Conservation (phyloP, 2,888 invertebrate genomes). For the Hydroisotoma schaefferi region DNA sequence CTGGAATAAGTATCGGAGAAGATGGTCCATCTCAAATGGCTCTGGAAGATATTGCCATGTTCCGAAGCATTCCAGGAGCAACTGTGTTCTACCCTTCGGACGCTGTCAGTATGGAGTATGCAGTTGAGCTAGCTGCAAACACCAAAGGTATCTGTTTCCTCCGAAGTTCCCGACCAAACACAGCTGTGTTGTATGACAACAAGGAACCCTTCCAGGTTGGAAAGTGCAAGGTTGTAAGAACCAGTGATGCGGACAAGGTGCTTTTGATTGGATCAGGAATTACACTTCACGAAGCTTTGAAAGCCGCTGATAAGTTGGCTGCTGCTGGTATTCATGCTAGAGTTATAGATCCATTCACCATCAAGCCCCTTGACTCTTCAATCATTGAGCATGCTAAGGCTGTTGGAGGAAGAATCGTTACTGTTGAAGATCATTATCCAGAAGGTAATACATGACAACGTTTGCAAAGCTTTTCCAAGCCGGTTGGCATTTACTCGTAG, state of each 20-base stretch:
- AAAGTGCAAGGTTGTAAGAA: slow-evolving; percentile 72
- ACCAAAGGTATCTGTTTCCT: slow-evolving; percentile 93
- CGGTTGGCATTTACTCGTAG: too few species aligned
- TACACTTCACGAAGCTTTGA: slow-evolving; percentile 84
- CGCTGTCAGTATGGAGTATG: slow-evolving; percentile 90
- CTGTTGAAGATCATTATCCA: slow-evolving; percentile 96
- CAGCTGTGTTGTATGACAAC: slow-evolving; percentile 78
- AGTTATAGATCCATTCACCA: slow-evolving; percentile 90
- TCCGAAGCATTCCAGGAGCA: slow-evolving; percentile 79
- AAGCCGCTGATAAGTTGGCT: slow-evolving; percentile 72
- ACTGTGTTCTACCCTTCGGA: slow-evolving; percentile 73
- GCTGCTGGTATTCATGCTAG: slow-evolving; percentile 70
- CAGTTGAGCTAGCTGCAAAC: slow-evolving; percentile 93
- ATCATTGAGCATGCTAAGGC: slow-evolving; percentile 73
- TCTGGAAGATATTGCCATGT: slow-evolving; percentile 95
- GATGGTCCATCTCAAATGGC: slow-evolving; percentile 99
- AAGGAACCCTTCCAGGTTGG: slow-evolving; percentile 77
- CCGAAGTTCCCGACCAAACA: slow-evolving; percentile 89
- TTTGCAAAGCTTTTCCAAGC: background rate
- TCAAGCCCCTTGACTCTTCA: slow-evolving; percentile 88
- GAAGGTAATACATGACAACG: slow-evolving; percentile 65
- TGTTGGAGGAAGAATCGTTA: slow-evolving; percentile 76
- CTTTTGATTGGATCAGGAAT: slow-evolving; percentile 90
- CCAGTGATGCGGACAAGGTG: slow-evolving; percentile 72
- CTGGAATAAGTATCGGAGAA: slow-evolving; percentile 97